A percentile compares a stretch with the other conserved stretches of the same genome.
Evolutionary conservation across 2,113 vertebrate species (phyloP).

Genomic region (Anhinga anhinga): DNA sequence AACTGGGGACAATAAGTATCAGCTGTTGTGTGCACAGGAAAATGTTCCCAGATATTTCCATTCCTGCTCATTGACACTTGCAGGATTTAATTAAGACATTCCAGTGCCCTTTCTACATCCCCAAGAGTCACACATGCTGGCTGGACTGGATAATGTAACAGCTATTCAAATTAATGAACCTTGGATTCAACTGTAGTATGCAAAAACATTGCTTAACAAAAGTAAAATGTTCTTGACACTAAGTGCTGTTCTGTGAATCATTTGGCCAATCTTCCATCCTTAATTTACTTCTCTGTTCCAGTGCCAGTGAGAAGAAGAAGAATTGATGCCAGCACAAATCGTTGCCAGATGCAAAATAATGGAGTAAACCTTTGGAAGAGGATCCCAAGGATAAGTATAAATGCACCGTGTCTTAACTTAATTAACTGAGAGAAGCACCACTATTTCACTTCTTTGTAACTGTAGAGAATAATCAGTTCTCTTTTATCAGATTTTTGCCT

Average conservation of each 20-base stretch:
- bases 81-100: conserved; percentile 4
- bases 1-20: not conserved
- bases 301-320: conserved; percentile 42
- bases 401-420: not conserved
- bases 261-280: conserved; percentile 28
- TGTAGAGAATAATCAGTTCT: not conserved
- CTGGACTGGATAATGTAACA: not conserved
- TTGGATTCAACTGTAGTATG: not conserved
- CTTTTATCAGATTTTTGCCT: not conserved
- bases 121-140: not conserved
- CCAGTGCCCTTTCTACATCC: not conserved
- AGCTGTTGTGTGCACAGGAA: not conserved
- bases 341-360: conserved; percentile 44
- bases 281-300: conserved; percentile 48
- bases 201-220: conserved; percentile 50
- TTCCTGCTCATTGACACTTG: conserved; percentile 26
- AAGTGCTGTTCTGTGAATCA: conserved; percentile 51
- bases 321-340: conserved; percentile 31
- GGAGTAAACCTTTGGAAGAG: conserved; percentile 9
- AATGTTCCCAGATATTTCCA: conserved; percentile 13
- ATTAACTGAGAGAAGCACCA: not conserved
- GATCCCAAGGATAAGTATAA: conserved; percentile 1
- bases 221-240: conserved; percentile 54
- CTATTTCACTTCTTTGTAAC: not conserved
- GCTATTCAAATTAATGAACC: not conserved